Conservation (phyloP, 2,888 invertebrate species). For the Dicycla oo region DNA sequence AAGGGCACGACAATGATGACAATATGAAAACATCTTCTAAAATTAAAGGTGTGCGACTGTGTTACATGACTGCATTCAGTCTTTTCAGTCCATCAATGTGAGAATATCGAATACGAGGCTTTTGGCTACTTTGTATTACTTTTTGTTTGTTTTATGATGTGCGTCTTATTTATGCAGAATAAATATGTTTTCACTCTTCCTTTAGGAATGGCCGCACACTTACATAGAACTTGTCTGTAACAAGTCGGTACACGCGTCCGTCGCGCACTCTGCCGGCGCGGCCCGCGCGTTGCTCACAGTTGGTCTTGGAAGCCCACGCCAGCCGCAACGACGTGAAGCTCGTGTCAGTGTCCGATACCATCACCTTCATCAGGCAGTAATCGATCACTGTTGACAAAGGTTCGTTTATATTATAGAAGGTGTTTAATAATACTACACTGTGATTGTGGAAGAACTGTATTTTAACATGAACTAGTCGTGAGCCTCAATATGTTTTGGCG, state of each 20-base stretch:
- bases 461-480: too few species aligned
- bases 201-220: constrained; percentile 26
- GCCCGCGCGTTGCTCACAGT: constrained; percentile 97
- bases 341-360: constrained; percentile 93
- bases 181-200: not conserved
- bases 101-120: constrained; percentile 1
- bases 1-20: too few species aligned
- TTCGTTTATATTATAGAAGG: not conserved
- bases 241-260: constrained; percentile 96
- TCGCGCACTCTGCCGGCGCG: constrained; percentile 96
- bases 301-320: constrained; percentile 97
- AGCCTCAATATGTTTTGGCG: too few species aligned
- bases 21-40: not conserved
- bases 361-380: constrained; percentile 96
- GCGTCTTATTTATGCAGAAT: not conserved
- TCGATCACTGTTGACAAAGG: constrained; percentile 94
- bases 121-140: not conserved
- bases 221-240: constrained; percentile 92
- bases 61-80: not conserved
- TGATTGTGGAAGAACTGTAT: too few species aligned
- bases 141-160: not conserved
- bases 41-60: not conserved
- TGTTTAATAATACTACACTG: too few species aligned
- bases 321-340: constrained; percentile 95
- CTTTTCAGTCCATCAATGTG: not conserved